A percentile compares a stretch with the other conserved stretches of the same genome.
Evolutionary conservation across 2,888 invertebrate species (phyloP).

Genomic region (Balanococcus diminutus): DNA sequence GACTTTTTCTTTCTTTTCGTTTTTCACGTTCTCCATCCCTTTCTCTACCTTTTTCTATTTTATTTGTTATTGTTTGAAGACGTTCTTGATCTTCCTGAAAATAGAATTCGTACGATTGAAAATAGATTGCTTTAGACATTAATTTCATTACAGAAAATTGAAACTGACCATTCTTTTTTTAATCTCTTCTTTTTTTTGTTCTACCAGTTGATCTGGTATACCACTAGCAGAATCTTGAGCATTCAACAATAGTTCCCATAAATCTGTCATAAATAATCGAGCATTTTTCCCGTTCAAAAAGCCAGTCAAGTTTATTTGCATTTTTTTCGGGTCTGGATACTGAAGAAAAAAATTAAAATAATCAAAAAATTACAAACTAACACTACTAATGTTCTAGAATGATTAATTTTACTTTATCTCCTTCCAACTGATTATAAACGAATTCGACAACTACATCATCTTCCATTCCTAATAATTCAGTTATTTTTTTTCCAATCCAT

Average conservation of each 20-base stretch:
- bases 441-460: constrained; percentile 99
- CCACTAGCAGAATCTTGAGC: constrained; percentile 95
- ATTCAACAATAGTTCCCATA: constrained; percentile 93
- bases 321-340: constrained; percentile 96
- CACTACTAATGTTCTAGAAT: not conserved
- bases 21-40: constrained; percentile 60
- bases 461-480: constrained; percentile 94
- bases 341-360: constrained; percentile 61
- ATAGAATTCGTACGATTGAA: not conserved
- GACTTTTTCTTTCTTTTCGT: constrained; percentile 62
- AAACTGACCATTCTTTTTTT: constrained; percentile 78
- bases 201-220: constrained; percentile 91
- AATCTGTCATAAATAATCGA: constrained; percentile 94
- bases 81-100: constrained; percentile 77
- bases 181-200: constrained; percentile 96
- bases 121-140: too few species aligned
- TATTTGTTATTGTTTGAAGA: constrained; percentile 64
- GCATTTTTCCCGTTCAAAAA: constrained; percentile 98
- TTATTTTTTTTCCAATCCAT: constrained; percentile 97
- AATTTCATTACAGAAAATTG: not conserved
- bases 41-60: constrained; percentile 59
- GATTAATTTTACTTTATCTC: constrained; percentile 74
- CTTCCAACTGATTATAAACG: constrained; percentile 97
- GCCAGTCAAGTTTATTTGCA: constrained; percentile 99
- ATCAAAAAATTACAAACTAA: not conserved